phyloP scores from a whole-genome alignment of 2,113 vertebrate species.

The Python bivittatus region DNA sequence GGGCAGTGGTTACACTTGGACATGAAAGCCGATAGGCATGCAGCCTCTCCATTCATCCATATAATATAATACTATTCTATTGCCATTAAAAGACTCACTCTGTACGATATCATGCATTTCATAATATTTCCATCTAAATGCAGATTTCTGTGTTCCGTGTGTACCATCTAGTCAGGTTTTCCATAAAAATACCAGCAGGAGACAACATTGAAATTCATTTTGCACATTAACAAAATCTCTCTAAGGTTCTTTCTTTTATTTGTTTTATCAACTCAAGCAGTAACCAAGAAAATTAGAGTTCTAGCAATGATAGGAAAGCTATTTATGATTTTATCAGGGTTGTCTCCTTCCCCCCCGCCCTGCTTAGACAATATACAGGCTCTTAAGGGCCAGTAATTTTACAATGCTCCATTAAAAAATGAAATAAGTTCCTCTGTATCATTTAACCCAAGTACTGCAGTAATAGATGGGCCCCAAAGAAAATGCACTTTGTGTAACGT shows the following conservation, averaged over 20 bases:
- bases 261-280: conserved; percentile 82
- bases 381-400: conserved; percentile 62
- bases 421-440: conserved; percentile 56
- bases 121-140: conserved; percentile 86
- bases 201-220: conserved; percentile 77
- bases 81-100: conserved; percentile 73
- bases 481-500: conserved; percentile 50
- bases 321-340: conserved; percentile 73
- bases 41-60: conserved; percentile 73
- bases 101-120: conserved; percentile 73
- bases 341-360: conserved; percentile 15
- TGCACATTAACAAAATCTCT: conserved; percentile 78
- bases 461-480: not conserved
- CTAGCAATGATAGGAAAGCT: conserved; percentile 69
- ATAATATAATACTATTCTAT: conserved; percentile 70
- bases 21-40: conserved; percentile 62
- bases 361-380: conserved; percentile 66
- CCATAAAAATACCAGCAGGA: conserved; percentile 81
- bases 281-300: conserved; percentile 81
- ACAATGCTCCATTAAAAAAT: conserved; percentile 65
- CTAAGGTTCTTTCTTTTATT: conserved; percentile 74
- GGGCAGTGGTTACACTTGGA: conserved; percentile 60
- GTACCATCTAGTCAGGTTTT: conserved; percentile 74
- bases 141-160: conserved; percentile 79
- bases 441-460: conserved; percentile 56